Conservation (phyloP, 2,797 vertebrate genomes). For the Coluber constrictor region DNA sequence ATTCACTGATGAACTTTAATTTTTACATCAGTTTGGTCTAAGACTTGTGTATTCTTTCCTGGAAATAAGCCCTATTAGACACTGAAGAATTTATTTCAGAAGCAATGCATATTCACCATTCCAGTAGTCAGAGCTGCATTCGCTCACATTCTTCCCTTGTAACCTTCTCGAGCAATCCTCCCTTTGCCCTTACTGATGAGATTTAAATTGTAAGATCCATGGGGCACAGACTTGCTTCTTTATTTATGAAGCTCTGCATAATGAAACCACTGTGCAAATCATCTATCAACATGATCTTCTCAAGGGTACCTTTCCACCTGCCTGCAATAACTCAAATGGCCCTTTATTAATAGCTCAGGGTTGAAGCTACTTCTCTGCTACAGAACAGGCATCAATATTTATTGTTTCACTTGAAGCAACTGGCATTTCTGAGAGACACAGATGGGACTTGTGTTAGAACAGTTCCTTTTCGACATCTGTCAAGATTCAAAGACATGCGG, state of each 20-base stretch:
- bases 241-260: not conserved
- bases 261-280: not conserved
- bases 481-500: conserved; percentile 2
- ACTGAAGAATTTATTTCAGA: not conserved
- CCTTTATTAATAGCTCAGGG: conserved; percentile 8
- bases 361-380: not conserved
- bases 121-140: not conserved
- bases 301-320: not conserved
- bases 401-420: conserved; percentile 11
- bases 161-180: not conserved
- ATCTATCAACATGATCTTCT: not conserved
- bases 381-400: not conserved
- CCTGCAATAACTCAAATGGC: not conserved
- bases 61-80: not conserved
- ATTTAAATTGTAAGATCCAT: not conserved
- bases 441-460: not conserved
- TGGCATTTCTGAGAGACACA: conserved; percentile 33
- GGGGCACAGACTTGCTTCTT: not conserved
- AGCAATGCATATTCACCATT: not conserved
- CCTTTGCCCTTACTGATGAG: not conserved
- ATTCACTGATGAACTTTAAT: not conserved
- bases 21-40: not conserved
- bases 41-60: not conserved
- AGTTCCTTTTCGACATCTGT: conserved; percentile 16
- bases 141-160: too few species aligned